Evolutionary conservation across 2,797 vertebrate genomes (phyloP).

Genomic region (Semaprochilodus insignis): DNA sequence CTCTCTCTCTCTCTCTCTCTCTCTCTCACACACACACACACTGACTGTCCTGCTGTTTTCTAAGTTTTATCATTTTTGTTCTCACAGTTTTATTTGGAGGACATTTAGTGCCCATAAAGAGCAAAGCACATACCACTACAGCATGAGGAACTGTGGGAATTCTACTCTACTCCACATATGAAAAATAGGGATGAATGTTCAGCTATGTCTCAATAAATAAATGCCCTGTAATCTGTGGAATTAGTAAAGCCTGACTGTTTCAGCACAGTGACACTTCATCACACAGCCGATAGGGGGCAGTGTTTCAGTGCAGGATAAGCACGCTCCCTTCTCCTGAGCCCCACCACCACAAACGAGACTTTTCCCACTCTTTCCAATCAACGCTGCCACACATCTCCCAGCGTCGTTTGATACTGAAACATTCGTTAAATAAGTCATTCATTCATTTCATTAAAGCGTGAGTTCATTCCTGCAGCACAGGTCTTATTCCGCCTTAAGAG

Average conservation of each 20-base stretch:
- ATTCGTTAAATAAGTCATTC: neutral
- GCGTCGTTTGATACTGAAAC: neutral
- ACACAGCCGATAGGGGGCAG: constrained; percentile 45
- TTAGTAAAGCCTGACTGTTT: neutral
- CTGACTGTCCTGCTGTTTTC: constrained; percentile 16
- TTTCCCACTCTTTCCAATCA: neutral
- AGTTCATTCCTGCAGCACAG: constrained; percentile 17
- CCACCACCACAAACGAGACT: neutral
- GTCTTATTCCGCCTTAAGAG: constrained; percentile 36
- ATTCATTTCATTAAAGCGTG: constrained; percentile 9
- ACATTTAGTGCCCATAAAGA: no score
- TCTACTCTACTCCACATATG: no score
- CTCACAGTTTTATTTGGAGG: no score
- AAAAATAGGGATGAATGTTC: neutral
- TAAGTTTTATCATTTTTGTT: no score
- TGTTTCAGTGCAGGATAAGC: constrained; percentile 43
- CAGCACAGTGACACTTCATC: neutral
- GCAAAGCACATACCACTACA: no score
- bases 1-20: constrained; percentile 44
- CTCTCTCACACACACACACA: constrained; percentile 47
- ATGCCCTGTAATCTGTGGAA: neutral
- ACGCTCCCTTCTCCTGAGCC: neutral
- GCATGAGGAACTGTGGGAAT: no score
- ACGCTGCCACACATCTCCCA: neutral
- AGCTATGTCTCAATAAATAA: neutral